Evolutionary conservation across 2,113 vertebrate genomes (phyloP).

Genomic region (Charadrius vociferus): DNA sequence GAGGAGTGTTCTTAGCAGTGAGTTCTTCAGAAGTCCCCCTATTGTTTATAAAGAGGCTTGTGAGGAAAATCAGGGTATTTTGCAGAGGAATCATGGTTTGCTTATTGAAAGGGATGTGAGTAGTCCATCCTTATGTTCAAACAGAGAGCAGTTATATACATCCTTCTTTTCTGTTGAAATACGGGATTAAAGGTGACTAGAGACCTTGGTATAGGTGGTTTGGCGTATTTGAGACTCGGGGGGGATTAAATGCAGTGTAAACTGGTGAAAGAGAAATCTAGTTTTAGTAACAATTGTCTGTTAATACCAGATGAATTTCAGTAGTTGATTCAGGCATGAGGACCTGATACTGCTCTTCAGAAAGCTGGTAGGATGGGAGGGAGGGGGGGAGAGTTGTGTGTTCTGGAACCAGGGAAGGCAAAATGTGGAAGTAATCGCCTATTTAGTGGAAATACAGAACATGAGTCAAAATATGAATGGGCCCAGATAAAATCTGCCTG

Average conservation of each 20-base stretch:
- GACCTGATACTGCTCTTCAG: neutral
- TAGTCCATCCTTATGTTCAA: neutral
- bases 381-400: accelerated
- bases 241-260: neutral
- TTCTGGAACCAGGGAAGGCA: neutral
- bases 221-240: neutral
- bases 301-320: neutral
- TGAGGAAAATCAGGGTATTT: neutral
- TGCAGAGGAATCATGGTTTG: neutral
- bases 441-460: neutral
- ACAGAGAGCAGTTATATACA: neutral
- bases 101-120: neutral
- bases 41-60: neutral
- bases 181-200: neutral
- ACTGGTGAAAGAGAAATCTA: neutral
- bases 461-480: neutral
- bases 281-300: neutral
- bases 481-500: neutral
- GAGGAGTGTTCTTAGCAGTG: neutral
- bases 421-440: neutral
- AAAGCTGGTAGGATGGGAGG: neutral
- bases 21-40: neutral
- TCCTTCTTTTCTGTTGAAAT: neutral
- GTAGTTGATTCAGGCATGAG: neutral
- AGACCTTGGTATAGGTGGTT: neutral